Percentiles rank a stretch among this genome's conserved stretches.
phyloP scores from a whole-genome alignment of 2,888 invertebrate species.

The Iphiclides podalirius region DNA sequence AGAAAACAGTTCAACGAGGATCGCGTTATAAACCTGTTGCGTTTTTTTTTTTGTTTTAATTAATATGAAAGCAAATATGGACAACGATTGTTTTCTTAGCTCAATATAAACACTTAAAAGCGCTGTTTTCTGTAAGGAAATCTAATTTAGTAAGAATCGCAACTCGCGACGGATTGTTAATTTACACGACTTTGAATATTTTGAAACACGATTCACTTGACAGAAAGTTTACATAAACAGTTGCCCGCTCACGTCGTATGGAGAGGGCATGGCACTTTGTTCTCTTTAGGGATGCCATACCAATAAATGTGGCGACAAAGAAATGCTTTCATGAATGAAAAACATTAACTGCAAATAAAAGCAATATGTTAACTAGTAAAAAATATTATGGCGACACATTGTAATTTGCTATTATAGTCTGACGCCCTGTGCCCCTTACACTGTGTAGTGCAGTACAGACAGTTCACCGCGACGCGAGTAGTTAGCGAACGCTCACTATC shows the following conservation, averaged over 20 bases:
- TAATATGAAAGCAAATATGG: conserved; percentile 1
- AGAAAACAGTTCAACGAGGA: conserved; percentile 16
- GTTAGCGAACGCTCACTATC: no score
- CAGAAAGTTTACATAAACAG: conserved; percentile 61
- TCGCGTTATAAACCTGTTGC: conserved; percentile 31
- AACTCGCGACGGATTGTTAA: conserved; percentile 34
- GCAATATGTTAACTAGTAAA: no score
- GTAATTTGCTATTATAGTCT: no score
- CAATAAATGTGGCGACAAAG: no score
- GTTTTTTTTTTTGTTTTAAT: conserved; percentile 28
- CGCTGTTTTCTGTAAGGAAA: conserved; percentile 12
- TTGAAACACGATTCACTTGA: conserved; percentile 49
- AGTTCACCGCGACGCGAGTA: no score
- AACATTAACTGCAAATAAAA: background rate
- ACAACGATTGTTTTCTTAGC: background rate
- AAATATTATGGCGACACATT: no score
- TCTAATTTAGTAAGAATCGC: conserved; percentile 10
- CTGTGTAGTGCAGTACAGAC: no score
- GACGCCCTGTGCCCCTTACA: no score
- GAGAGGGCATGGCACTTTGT: conserved; percentile 13
- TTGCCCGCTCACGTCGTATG: conserved; percentile 32
- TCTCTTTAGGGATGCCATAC: conserved; percentile 13
- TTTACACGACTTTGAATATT: conserved; percentile 40
- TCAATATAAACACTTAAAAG: conserved; percentile 6
- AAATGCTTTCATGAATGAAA: background rate